Evolutionary conservation across 2,113 vertebrate species (phyloP).

Genomic region (Paradoxurus hermaphroditus): DNA sequence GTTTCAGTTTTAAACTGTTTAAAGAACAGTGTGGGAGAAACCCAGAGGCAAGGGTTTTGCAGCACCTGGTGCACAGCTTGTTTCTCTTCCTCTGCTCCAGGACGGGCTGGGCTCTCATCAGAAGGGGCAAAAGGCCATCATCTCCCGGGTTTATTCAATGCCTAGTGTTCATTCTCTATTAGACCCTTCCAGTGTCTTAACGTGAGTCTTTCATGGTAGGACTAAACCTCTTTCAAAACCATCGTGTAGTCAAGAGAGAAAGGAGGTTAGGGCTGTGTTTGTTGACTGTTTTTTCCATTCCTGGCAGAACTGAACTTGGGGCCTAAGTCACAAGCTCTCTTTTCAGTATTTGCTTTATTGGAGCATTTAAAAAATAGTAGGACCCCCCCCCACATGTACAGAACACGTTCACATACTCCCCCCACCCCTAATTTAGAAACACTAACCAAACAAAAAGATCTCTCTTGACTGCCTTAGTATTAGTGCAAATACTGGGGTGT

Average conservation of each 20-base stretch:
- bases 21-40: not conserved
- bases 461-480: constrained; percentile 48
- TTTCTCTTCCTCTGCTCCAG: not conserved
- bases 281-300: constrained; percentile 39
- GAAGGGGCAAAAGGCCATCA: constrained; percentile 30
- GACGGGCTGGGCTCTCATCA: not conserved
- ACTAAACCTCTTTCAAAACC: constrained; percentile 58
- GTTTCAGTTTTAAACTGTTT: not conserved
- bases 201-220: constrained; percentile 49
- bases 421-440: not conserved
- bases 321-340: constrained; percentile 17
- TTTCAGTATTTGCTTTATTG: constrained; percentile 48
- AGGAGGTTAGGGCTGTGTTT: constrained; percentile 41
- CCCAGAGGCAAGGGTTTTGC: not conserved
- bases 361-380: not conserved
- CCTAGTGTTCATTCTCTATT: constrained; percentile 45
- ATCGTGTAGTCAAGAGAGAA: constrained; percentile 47
- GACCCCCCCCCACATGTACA: not conserved
- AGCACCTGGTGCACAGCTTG: constrained; percentile 23
- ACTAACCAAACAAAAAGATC: constrained; percentile 62
- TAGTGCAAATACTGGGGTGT: constrained; percentile 59
- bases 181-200: constrained; percentile 42
- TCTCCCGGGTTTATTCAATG: constrained; percentile 60
- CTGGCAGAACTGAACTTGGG: not conserved
- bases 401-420: not conserved